Percentiles rank a stretch among this genome's conserved stretches.
Conservation (phyloP, 2,888 invertebrate genomes). For the Sinhomidia bicolor region DNA sequence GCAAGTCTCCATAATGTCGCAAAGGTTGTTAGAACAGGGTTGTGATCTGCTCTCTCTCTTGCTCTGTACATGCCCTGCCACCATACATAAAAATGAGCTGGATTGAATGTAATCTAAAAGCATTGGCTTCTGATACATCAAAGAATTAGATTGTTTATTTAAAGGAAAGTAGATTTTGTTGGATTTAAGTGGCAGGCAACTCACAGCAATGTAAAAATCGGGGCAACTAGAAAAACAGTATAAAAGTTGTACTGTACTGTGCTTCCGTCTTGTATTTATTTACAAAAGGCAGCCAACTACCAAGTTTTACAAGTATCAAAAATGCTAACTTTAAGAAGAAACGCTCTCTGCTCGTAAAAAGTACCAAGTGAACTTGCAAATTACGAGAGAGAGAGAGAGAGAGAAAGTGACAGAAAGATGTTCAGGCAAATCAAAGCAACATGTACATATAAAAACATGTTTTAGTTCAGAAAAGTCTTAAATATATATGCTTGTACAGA, state of each 20-base stretch:
- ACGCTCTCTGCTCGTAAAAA: neutral
- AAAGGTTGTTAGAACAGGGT: constrained; percentile 12
- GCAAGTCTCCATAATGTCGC: constrained; percentile 67
- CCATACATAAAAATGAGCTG: neutral
- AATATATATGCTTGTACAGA: neutral
- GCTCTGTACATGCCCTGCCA: too few relatives aligned
- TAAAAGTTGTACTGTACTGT: neutral
- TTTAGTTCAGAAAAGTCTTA: neutral
- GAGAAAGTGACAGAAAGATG: too few relatives aligned
- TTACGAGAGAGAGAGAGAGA: neutral
- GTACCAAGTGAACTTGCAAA: neutral
- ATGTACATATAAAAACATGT: neutral
- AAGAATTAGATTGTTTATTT: neutral
- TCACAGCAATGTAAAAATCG: neutral
- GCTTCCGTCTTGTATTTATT: neutral
- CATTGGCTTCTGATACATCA: neutral
- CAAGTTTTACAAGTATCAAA: too few relatives aligned
- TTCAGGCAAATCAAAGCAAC: neutral
- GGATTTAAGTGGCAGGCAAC: neutral
- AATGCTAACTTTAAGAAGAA: neutral
- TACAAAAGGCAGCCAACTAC: neutral
- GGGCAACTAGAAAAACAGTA: neutral
- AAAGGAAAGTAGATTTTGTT: neutral
- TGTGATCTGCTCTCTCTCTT: neutral
- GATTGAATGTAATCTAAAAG: constrained; percentile 9